These are phyloP conservation scores for Seira musarum DNA, from an alignment of 2,888 invertebrate species.

Conservation along the genomic window DNA sequence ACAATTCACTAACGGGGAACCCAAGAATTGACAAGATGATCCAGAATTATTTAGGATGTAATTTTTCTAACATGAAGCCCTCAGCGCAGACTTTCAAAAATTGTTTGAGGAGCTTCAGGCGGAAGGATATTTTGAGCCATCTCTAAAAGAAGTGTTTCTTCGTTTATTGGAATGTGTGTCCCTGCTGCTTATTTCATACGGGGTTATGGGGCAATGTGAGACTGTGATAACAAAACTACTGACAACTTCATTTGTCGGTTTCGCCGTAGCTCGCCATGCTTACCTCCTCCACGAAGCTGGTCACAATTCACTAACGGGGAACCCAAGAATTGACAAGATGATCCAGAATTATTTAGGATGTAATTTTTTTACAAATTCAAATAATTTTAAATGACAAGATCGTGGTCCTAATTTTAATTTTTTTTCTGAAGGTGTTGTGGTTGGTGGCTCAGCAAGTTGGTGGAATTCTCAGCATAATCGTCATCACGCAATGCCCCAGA, in stretches of 20 bases:
- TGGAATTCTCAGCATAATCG: slow-evolving; percentile 43
- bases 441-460: slow-evolving; percentile 32
- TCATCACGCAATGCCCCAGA: slow-evolving; percentile 30
- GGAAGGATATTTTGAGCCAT: slow-evolving; percentile 33
- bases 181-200: background rate
- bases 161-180: background rate
- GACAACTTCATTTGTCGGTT: background rate
- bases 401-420: background rate
- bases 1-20: slow-evolving; percentile 26
- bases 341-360: too few species aligned
- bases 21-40: slow-evolving; percentile 31
- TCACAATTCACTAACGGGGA: slow-evolving; percentile 27
- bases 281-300: slow-evolving; percentile 38
- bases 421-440: slow-evolving; percentile 17
- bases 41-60: too few species aligned
- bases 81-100: background rate
- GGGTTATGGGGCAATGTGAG: background rate
- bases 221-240: background rate
- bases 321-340: slow-evolving; percentile 28
- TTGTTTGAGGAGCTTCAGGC: slow-evolving; percentile 25
- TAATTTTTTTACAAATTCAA: too few species aligned
- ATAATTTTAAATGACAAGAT: too few species aligned
- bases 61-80: background rate
- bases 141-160: background rate
- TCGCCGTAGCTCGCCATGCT: background rate